Base-by-base conservation (phyloP, 2,113 vertebrate species). In the Xenopus borealis region DNA sequence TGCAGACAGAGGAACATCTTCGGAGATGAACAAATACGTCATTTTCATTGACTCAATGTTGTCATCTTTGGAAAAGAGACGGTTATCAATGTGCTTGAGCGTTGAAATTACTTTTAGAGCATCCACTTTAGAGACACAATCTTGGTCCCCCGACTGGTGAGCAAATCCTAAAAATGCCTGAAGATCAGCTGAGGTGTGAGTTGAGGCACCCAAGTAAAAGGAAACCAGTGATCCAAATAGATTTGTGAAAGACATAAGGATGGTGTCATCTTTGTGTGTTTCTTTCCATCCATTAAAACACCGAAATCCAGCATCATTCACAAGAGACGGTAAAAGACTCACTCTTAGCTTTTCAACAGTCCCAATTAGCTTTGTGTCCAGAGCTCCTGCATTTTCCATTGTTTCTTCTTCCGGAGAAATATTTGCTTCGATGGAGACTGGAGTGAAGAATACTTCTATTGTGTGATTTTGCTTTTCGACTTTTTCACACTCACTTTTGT, bases 41-140 rank as follows among this genome's bases (percentile, higher is more conserved):
- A 82, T 85, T 0, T 90, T 97, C 23, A 83, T 86, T 64, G 40
- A 40, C 16, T 19, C 44, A 18, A 66, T 66, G 0, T 72, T 10
- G 0, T 65, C 50, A 8, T 12, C 13, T 1, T 78, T 84, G 55
- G 82, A 30, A 5, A 83, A 62, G n/a, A 86, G 73, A 0, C 86
- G 78, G 52, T 66, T 78, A 72, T 89, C 87, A 0, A 95, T 90
- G 9, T n/a, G 79, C 78, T 88, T 91, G 47, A 98, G 88, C 7
- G 89, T 89, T n/a, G 87, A 88, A 10, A 98, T 86, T 61, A 97
- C 90, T 80, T 89, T 93, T 78, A 85, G 88, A 16, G 93, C 94
- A 0, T 96, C 93, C 33, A 95, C 83, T 0, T 81, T 81, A 23
- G 89, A 93, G 17, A 86, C 89, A 64, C 96, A 98, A 73, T 88